Evolutionary conservation across 2,113 vertebrate species (phyloP).

Genomic region (Poeciliopsis prolifica): DNA sequence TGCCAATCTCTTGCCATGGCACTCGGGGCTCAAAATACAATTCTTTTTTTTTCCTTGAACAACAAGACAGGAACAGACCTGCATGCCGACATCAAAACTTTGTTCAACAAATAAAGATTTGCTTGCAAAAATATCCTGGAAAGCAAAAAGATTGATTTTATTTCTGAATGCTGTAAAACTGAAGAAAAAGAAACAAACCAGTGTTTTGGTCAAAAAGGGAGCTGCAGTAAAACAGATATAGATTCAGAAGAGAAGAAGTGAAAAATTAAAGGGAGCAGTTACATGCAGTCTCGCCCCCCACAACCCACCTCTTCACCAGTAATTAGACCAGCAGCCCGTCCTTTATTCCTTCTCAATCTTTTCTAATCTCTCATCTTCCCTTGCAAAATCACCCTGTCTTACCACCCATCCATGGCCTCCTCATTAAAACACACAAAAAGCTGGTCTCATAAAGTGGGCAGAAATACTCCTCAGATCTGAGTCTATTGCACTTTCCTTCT

Average conservation of each 20-base stretch:
- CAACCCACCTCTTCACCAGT: conserved; percentile 34
- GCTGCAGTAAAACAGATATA: background rate
- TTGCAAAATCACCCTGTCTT: conserved; percentile 20
- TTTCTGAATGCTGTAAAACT: conserved; percentile 26
- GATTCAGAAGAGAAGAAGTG: conserved; percentile 15
- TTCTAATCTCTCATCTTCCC: conserved; percentile 45
- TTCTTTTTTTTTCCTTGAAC: conserved; percentile 10
- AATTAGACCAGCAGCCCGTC: conserved; percentile 57
- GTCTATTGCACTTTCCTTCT: conserved; percentile 37
- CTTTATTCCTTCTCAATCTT: conserved; percentile 33
- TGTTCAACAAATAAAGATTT: conserved; percentile 19
- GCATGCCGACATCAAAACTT: conserved; percentile 1
- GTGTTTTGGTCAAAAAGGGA: background rate
- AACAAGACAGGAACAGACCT: conserved; percentile 2
- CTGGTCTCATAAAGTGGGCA: conserved; percentile 56
- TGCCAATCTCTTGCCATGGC: conserved; percentile 58
- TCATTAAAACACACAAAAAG: conserved; percentile 69
- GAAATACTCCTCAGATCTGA: conserved; percentile 60
- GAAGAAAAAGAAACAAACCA: background rate
- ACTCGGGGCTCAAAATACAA: conserved; percentile 50
- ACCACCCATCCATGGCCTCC: conserved; percentile 43
- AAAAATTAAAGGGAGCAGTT: conserved; percentile 46
- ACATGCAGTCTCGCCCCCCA: conserved; percentile 8
- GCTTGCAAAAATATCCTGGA: conserved; percentile 19
- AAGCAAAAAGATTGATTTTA: conserved; percentile 20